Evolutionary conservation across 2,888 invertebrate genomes (phyloP).

Genomic region (Teinopalpus imperialis): DNA sequence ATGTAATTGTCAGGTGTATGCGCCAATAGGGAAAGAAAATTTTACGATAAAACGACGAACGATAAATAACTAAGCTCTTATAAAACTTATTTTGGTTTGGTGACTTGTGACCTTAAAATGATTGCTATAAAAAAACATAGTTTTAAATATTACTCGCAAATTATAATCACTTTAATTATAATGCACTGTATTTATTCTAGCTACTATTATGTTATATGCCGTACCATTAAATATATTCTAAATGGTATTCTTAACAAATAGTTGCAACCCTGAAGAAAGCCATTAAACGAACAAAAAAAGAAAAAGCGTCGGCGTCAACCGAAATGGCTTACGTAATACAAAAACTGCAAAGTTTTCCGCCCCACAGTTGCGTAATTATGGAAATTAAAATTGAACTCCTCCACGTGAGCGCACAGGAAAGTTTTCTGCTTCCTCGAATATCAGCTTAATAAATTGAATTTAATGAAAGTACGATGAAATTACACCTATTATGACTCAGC

Average conservation of each 20-base stretch:
- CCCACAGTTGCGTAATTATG: conserved; percentile 48
- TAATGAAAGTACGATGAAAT: conserved; percentile 32
- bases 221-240: background rate
- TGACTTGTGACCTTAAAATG: no score
- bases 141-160: no score
- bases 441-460: conserved; percentile 40
- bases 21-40: no score
- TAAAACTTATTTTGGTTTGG: no score
- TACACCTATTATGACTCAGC: conserved; percentile 15
- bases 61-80: no score
- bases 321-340: conserved; percentile 43
- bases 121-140: no score
- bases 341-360: conserved; percentile 47
- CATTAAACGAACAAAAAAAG: conserved; percentile 12
- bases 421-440: conserved; percentile 47
- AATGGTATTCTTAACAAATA: background rate
- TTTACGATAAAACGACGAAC: no score
- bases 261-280: background rate
- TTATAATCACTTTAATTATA: no score
- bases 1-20: no score
- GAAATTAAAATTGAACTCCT: conserved; percentile 34
- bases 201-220: no score
- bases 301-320: conserved; percentile 19
- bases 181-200: no score
- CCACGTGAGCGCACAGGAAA: conserved; percentile 45